Evolutionary conservation across 2,888 invertebrate genomes (phyloP), one percentile per base, ranked within the genome.

Genomic region (Isotomurus palustris): DNA sequence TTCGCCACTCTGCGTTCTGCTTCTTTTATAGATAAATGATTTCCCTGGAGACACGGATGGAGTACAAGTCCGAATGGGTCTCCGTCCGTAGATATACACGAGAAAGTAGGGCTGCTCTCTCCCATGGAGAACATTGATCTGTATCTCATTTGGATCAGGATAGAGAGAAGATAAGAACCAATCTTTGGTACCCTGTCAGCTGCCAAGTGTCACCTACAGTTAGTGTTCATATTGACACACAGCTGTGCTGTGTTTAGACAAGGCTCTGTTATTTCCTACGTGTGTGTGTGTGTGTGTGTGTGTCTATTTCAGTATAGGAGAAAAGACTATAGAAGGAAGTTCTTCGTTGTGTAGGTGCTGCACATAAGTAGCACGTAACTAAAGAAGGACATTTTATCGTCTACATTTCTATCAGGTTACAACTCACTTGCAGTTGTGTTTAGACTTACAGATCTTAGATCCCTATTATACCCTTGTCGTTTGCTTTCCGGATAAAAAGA

Each of bases 161-260:
- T 21, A 43, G 21, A 5, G 24, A 6, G 24, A 19, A 43, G 43
- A 43, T 43, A 43, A 43, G 49, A 40, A 50, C n/a, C 38, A 50
- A 40, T 64, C 62, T 68, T 65, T 63, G 53, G 54, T 69, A 62
- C 54, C 64, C 62, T 68, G 66, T 70, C 68, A 70, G 67, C 70
- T 67, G 70, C 66, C 70, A 68, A 70, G 67, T 68, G 70, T 70
- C 70, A 68, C 64, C 62, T 67, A 58, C 67, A 65, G 64, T 69
- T 68, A 64, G 62, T 62, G 63, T 66, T 69, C 67, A 57, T 65
- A 62, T 62, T 66, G 63, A 66, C 64, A 66, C 64, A 65, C 65
- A 68, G 66, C 59, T 64, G 65, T 60, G 61, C 60, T 61, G 65
- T 60, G 61, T 62, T 61, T 60, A 60, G 63, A 65, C 66, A 64